These are phyloP conservation scores for Drosophila navojoa DNA, from an alignment of 1,140 invertebrate species.

Conservation along the genomic window DNA sequence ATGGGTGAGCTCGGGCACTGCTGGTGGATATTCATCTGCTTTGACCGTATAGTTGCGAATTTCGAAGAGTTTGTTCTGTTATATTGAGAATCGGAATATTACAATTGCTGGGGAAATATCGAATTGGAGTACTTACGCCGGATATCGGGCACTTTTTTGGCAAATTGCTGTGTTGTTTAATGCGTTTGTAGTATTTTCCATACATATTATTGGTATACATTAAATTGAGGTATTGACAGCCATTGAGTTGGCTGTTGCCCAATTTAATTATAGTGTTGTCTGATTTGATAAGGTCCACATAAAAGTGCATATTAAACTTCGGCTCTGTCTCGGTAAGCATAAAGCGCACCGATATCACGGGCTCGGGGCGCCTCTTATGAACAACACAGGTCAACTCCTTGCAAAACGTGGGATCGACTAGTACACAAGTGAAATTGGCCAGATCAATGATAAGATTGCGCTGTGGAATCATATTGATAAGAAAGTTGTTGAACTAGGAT, in stretches of 20 bases:
- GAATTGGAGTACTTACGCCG: conserved; percentile 32
- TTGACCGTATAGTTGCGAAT: no score
- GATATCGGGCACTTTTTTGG: conserved; percentile 33
- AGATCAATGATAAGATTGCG: not conserved
- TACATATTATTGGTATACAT: conserved; percentile 27
- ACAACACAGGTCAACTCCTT: not conserved
- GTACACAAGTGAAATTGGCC: not conserved
- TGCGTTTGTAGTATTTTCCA: conserved; percentile 25
- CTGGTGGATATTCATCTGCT: no score
- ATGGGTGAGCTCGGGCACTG: no score
- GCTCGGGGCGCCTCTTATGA: not conserved
- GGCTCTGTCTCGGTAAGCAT: not conserved
- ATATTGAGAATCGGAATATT: no score
- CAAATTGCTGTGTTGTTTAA: conserved; percentile 33
- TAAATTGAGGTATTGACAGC: conserved; percentile 47
- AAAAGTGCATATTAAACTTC: not conserved
- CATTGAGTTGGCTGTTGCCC: conserved; percentile 33
- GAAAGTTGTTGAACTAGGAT: not conserved
- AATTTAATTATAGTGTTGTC: conserved; percentile 46
- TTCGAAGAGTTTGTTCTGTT: no score
- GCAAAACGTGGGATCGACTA: not conserved
- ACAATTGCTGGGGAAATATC: no score
- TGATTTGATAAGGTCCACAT: conserved; percentile 43
- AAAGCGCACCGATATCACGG: not conserved
- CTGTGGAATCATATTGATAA: not conserved